These are phyloP conservation scores for Dipus sagitta DNA, from an alignment of 2,797 vertebrate species.

Conservation along the genomic window DNA sequence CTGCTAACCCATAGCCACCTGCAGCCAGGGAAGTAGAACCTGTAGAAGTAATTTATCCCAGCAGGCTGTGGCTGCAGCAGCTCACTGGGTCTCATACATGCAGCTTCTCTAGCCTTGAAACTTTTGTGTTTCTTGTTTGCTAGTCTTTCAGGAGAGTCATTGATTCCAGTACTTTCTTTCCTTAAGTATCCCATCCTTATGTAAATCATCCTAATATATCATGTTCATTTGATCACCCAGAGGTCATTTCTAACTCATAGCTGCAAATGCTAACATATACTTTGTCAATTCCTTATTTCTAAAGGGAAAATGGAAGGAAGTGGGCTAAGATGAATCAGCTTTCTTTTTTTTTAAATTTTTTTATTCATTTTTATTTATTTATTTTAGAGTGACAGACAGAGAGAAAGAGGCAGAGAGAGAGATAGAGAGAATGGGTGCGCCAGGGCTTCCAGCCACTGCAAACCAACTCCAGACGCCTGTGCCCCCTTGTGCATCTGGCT, in stretches of 20 bases:
- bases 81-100: not conserved
- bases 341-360: not conserved
- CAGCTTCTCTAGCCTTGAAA: not conserved
- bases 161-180: not conserved
- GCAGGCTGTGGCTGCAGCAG: not conserved
- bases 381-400: no score
- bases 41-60: not conserved
- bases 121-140: not conserved
- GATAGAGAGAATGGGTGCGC: no score
- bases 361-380: no score
- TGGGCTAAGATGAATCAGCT: not conserved
- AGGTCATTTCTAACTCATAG: not conserved
- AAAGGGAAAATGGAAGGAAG: not conserved
- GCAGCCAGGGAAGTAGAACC: not conserved
- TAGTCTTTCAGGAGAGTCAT: not conserved
- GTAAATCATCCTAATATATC: not conserved
- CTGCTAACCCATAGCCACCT: not conserved
- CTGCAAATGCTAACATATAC: not conserved
- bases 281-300: not conserved
- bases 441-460: no score
- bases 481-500: no score
- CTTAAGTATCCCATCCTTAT: not conserved
- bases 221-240: not conserved
- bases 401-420: no score
- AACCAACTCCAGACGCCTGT: no score